Evolutionary conservation across 2,797 vertebrate genomes (phyloP).

Genomic region (Tarsius wallacei): DNA sequence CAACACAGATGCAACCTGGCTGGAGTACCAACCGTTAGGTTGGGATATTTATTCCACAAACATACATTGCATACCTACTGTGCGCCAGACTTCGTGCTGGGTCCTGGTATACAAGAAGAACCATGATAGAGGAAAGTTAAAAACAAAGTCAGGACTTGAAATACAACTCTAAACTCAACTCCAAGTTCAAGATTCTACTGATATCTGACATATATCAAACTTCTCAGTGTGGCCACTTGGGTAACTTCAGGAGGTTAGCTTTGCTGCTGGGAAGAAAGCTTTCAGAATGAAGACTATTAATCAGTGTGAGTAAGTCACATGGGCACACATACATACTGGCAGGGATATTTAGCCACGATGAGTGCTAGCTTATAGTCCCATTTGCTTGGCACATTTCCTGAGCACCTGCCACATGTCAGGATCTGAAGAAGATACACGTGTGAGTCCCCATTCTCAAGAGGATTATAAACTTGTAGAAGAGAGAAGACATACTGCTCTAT

Average conservation of each 20-base stretch:
- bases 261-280: constrained; percentile 3
- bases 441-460: background rate
- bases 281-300: background rate
- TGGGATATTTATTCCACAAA: background rate
- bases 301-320: background rate
- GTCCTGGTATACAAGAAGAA: background rate
- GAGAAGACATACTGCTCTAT: background rate
- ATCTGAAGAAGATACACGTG: background rate
- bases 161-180: background rate
- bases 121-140: background rate
- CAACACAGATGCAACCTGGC: background rate
- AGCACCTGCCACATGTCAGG: background rate
- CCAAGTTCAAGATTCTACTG: background rate
- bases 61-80: background rate
- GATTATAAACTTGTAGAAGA: background rate
- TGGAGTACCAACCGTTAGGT: background rate
- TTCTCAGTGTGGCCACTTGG: background rate
- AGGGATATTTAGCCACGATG: background rate
- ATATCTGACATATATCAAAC: background rate
- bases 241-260: background rate
- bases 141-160: background rate
- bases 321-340: background rate
- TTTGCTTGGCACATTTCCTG: background rate
- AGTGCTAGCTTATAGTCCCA: background rate
- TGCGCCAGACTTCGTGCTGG: background rate